Base-by-base conservation (phyloP, 2,113 vertebrate genomes). In the Ceuthmochares aereus region DNA sequence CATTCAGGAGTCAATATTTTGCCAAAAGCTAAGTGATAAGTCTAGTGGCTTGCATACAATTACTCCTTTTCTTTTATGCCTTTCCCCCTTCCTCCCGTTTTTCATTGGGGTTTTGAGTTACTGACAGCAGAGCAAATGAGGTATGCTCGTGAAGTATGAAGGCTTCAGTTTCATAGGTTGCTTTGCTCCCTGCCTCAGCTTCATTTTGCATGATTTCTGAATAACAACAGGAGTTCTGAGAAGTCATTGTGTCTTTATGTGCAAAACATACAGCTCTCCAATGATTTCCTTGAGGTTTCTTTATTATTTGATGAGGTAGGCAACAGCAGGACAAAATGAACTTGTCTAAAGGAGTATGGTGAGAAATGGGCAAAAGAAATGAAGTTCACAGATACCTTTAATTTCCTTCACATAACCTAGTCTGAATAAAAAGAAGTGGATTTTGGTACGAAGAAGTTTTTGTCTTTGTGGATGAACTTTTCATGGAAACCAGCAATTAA, bases 41-140 rank as follows among this genome's bases (percentile, higher is more conserved):
- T 95, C 89, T 91, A 87, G 90, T 96, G 89, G 62, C 75, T 86
- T 93, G 95, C 73, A 54, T 97, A 80, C 76, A 90, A 81, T 97
- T 96, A 87, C 29, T 85, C 64, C 20, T 68, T 90, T 89, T 95
- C 62, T 85, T 95, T 94, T 84, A 85, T 85, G 43, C 68, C 43
- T 78, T 63, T 29, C 37, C 66, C 47, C 68, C 27, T 43, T 5
- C 60, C 4, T 0, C 8, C 51, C 11, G 18, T 60, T 93, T 92
- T 90, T 79, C 73, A 85, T 7, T 88, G 79, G 84, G 60, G 76
- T 95, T 95, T 93, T 93, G 94, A 96, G 92, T 81, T 93, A 78
- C 90, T 96, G 95, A 96, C 76, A 97, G 95, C 79, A 94, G 91
- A 97, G 94, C 89, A 97, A 97, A 98, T 94, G 92, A 97, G 80